Conservation (phyloP, 2,888 invertebrate species). For the Amblyteles armatorius region DNA sequence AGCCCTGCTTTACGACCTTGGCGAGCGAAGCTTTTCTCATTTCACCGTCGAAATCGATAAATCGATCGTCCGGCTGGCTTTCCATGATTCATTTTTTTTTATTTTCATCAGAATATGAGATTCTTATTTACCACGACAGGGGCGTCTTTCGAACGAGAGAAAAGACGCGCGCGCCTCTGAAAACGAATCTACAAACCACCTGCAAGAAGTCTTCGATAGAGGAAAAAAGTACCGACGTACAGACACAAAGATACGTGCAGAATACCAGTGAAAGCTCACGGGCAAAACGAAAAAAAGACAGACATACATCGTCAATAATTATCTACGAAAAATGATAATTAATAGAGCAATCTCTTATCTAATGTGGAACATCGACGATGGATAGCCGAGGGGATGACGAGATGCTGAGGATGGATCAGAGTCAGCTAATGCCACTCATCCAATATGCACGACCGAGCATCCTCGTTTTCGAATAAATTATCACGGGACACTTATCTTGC, state of each 20-base stretch:
- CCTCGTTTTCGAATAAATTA: slow-evolving; percentile 54
- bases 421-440: slow-evolving; percentile 32
- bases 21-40: slow-evolving; percentile 65
- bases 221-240: slow-evolving; percentile 48
- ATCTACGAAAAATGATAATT: slow-evolving; percentile 8
- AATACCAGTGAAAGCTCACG: slow-evolving; percentile 23
- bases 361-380: slow-evolving; percentile 27
- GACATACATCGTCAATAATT: slow-evolving; percentile 17
- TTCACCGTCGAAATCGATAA: slow-evolving; percentile 44
- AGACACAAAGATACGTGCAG: slow-evolving; percentile 31
- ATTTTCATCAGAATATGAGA: neutral
- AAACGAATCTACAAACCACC: slow-evolving; percentile 45
- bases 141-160: slow-evolving; percentile 16
- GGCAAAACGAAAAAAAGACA: neutral
- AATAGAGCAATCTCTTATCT: slow-evolving; percentile 21
- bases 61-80: slow-evolving; percentile 3
- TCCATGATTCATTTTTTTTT: neutral
- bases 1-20: slow-evolving; percentile 67
- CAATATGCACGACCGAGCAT: slow-evolving; percentile 48
- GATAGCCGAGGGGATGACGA: slow-evolving; percentile 5
- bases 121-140: neutral
- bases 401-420: slow-evolving; percentile 17
- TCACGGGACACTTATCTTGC: slow-evolving; percentile 57
- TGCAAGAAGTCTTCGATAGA: slow-evolving; percentile 54
- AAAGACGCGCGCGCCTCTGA: neutral